phyloP scores from a whole-genome alignment of 2,797 vertebrate genomes.

The Novumbra hubbsi region DNA sequence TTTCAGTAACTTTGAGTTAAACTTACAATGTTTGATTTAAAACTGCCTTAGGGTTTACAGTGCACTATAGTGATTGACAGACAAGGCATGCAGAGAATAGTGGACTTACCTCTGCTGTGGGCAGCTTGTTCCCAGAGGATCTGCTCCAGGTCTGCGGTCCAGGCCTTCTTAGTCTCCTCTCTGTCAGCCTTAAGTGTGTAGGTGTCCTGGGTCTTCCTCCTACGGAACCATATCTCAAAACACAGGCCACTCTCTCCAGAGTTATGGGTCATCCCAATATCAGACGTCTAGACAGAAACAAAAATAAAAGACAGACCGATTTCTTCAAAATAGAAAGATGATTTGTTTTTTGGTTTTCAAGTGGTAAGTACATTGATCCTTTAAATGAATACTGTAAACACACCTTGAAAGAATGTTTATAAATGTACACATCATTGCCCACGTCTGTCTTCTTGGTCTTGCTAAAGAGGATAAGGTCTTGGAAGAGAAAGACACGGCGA shows the following conservation, averaged over 20 bases:
- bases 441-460: conserved; percentile 75
- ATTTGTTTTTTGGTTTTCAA: neutral
- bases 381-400: neutral
- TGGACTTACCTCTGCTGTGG: conserved; percentile 73
- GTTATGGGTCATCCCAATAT: conserved; percentile 81
- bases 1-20: too few relatives aligned
- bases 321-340: neutral
- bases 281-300: conserved; percentile 67
- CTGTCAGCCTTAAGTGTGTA: conserved; percentile 72
- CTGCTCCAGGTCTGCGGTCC: conserved; percentile 78
- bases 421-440: conserved; percentile 78
- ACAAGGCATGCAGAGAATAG: neutral
- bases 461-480: conserved; percentile 80
- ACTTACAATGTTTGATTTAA: too few relatives aligned
- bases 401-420: conserved; percentile 84
- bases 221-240: conserved; percentile 84
- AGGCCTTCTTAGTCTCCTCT: conserved; percentile 75
- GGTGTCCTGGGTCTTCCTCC: conserved; percentile 79
- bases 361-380: neutral
- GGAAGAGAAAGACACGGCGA: conserved; percentile 78
- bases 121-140: conserved; percentile 82
- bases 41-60: too few relatives aligned
- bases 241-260: conserved; percentile 69
- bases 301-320: neutral
- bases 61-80: too few relatives aligned